phyloP scores from a whole-genome alignment of 2,888 invertebrate genomes.

The Hydroisotoma schaefferi region DNA sequence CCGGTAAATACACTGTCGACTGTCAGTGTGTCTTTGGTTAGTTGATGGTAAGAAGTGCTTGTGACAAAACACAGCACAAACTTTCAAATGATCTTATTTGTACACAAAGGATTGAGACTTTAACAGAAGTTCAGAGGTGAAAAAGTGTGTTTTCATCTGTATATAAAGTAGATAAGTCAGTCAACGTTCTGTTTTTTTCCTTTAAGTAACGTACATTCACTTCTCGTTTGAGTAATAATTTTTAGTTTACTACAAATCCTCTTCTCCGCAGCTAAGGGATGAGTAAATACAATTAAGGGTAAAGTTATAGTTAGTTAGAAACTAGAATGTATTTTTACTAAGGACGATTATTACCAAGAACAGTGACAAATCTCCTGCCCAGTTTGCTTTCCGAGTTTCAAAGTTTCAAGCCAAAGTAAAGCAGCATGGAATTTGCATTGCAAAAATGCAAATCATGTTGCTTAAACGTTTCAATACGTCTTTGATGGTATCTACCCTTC shows the following conservation, averaged over 20 bases:
- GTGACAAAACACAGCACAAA: slow-evolving; percentile 14
- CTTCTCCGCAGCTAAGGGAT: too few relatives aligned
- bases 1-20: neutral
- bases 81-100: slow-evolving; percentile 41
- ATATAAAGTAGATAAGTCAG: too few relatives aligned
- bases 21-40: neutral
- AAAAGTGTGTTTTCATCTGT: neutral
- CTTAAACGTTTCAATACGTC: neutral
- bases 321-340: too few relatives aligned
- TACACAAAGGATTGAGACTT: slow-evolving; percentile 26
- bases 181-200: too few relatives aligned
- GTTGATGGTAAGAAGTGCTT: too few relatives aligned
- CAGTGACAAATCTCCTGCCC: slow-evolving; percentile 48
- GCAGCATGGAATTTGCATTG: slow-evolving; percentile 15
- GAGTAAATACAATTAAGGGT: neutral
- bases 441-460: slow-evolving; percentile 10
- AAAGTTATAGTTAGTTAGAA: neutral
- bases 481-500: slow-evolving; percentile 1
- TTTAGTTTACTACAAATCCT: too few relatives aligned
- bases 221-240: too few relatives aligned
- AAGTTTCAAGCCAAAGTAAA: slow-evolving; percentile 16
- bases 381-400: slow-evolving; percentile 49
- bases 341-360: neutral
- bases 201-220: too few relatives aligned
- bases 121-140: neutral